phyloP scores from a whole-genome alignment of 2,797 vertebrate species.

The Perodicticus potto region DNA sequence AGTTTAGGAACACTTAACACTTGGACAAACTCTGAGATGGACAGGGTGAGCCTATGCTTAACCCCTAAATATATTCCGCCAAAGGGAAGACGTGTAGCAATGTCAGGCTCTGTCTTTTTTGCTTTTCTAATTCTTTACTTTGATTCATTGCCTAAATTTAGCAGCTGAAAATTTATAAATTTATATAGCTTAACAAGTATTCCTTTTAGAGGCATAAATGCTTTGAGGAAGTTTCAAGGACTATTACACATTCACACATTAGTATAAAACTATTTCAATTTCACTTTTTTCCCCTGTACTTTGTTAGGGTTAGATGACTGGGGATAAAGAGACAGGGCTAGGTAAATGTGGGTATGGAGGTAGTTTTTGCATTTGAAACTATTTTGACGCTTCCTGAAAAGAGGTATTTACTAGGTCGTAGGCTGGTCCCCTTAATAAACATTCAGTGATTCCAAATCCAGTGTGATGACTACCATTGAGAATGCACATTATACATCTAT shows the following conservation, averaged over 20 bases:
- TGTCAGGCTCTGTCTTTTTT: neutral
- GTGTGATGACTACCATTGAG: rapidly evolving
- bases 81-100: neutral
- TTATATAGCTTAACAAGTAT: neutral
- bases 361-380: neutral
- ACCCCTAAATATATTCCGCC: neutral
- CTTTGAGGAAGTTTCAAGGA: conserved; percentile 12
- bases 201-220: neutral
- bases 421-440: neutral
- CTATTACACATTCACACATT: neutral
- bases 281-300: neutral
- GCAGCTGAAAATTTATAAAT: neutral
- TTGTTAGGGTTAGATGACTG: neutral
- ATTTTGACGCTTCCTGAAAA: neutral
- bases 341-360: neutral
- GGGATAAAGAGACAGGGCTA: neutral
- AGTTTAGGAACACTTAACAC: neutral
- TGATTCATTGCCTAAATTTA: neutral
- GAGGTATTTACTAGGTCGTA: neutral
- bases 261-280: neutral
- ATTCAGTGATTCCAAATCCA: neutral
- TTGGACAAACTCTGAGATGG: neutral
- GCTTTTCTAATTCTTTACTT: conserved; percentile 7
- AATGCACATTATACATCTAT: neutral
- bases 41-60: neutral